These are phyloP conservation scores for Siniperca scherzeri DNA, from an alignment of 2,797 vertebrate species.

Conservation along the genomic window DNA sequence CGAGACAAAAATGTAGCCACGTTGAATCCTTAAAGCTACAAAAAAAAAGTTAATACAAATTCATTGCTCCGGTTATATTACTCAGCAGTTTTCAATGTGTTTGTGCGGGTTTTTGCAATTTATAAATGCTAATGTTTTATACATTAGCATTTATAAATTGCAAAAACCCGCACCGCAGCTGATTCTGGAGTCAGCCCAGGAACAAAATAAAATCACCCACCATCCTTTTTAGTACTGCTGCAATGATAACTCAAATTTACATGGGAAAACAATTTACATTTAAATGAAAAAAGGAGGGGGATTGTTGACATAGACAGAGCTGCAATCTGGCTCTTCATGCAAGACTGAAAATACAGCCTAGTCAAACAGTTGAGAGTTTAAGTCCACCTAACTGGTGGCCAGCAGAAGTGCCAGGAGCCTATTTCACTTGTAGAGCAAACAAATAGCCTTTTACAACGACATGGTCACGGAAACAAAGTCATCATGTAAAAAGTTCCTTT, in stretches of 20 bases:
- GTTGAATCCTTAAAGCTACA: not conserved
- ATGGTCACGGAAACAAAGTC: not conserved
- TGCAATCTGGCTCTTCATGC: not conserved
- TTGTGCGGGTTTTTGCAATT: no score
- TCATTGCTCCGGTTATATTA: not conserved
- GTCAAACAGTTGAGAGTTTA: not conserved
- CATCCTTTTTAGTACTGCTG: not conserved
- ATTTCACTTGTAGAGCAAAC: no score
- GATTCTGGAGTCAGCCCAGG: not conserved
- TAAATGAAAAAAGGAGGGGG: slow-evolving; percentile 26
- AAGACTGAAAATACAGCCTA: not conserved
- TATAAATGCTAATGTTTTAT: no score
- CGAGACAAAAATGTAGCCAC: not conserved
- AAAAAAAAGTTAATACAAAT: not conserved
- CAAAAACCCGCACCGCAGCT: not conserved
- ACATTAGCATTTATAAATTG: not conserved
- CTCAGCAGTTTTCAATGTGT: not conserved
- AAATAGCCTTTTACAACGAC: not conserved
- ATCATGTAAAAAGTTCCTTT: not conserved
- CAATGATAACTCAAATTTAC: slow-evolving; percentile 1
- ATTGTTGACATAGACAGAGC: not conserved
- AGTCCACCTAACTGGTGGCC: not conserved
- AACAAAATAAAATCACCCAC: not conserved
- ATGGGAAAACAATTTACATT: slow-evolving; percentile 36
- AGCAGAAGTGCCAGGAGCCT: no score